These are phyloP conservation scores for Zingel zingel DNA, from an alignment of 2,113 vertebrate genomes.

Conservation along the genomic window DNA sequence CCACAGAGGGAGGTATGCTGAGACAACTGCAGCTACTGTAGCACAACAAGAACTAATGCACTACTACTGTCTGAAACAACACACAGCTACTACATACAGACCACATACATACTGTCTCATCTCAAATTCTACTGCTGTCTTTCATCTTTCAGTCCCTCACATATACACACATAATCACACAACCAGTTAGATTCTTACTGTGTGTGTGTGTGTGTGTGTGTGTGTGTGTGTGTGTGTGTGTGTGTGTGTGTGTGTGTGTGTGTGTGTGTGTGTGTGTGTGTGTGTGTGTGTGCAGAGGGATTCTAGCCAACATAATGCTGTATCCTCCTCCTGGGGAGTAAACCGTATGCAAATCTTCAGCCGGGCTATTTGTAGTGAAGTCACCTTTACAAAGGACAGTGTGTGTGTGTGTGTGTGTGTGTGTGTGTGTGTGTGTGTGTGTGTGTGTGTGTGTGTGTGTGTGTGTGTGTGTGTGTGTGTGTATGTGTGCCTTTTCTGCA, in stretches of 20 bases:
- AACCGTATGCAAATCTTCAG: constrained; percentile 52
- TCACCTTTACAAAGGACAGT: constrained; percentile 63
- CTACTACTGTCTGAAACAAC: constrained; percentile 16
- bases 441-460: constrained; percentile 17
- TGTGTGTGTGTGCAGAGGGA: constrained; percentile 12
- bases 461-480: constrained; percentile 18
- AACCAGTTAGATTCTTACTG: constrained; percentile 9
- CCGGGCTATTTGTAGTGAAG: constrained; percentile 59
- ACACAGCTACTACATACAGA: background rate
- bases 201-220: constrained; percentile 11
- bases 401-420: constrained; percentile 4
- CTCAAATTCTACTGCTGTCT: background rate
- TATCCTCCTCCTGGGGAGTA: constrained; percentile 26
- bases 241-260: constrained; percentile 6
- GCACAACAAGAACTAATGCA: constrained; percentile 1
- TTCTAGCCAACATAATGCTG: constrained; percentile 33
- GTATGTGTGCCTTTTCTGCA: constrained; percentile 49
- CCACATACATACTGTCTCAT: constrained; percentile 16
- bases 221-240: constrained; percentile 16
- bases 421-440: constrained; percentile 27
- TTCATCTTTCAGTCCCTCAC: constrained; percentile 4
- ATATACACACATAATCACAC: constrained; percentile 16
- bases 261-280: constrained; percentile 12
- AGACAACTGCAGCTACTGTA: background rate
- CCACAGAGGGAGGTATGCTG: constrained; percentile 3